Percentiles rank a stretch among this genome's conserved stretches.
These are phyloP conservation scores for Paradoxurus hermaphroditus DNA, from an alignment of 2,113 vertebrate species.

Conservation along the genomic window DNA sequence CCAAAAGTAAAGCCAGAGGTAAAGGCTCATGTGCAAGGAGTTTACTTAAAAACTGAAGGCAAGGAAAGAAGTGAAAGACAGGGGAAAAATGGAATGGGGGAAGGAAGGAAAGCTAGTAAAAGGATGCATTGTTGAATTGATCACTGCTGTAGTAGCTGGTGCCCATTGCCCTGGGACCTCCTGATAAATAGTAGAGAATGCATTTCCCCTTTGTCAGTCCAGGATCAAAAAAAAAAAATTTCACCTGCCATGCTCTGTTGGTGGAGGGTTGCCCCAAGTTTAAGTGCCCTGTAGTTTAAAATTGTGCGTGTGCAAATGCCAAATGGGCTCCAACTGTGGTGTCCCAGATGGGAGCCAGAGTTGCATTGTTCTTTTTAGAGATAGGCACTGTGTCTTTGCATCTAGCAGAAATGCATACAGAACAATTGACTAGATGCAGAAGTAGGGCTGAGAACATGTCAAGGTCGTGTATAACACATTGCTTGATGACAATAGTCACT, in stretches of 20 bases:
- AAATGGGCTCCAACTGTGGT: not conserved
- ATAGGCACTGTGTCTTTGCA: accelerated
- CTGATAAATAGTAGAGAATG: not conserved
- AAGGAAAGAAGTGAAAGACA: not conserved
- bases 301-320: not conserved
- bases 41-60: not conserved
- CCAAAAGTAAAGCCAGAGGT: not conserved
- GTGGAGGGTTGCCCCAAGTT: not conserved
- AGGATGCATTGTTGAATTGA: not conserved
- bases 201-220: not conserved
- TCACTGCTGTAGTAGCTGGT: not conserved
- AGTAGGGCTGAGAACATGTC: not conserved
- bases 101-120: not conserved
- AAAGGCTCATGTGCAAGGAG: not conserved
- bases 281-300: not conserved
- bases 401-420: not conserved
- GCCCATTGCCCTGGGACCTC: not conserved
- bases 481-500: not conserved
- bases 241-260: not conserved
- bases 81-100: not conserved
- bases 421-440: not conserved
- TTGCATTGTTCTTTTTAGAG: not conserved
- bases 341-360: not conserved
- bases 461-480: not conserved
- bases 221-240: not conserved